These are phyloP conservation scores for Eulimnadia texana DNA, from an alignment of 1,140 invertebrate species.

Conservation along the genomic window DNA sequence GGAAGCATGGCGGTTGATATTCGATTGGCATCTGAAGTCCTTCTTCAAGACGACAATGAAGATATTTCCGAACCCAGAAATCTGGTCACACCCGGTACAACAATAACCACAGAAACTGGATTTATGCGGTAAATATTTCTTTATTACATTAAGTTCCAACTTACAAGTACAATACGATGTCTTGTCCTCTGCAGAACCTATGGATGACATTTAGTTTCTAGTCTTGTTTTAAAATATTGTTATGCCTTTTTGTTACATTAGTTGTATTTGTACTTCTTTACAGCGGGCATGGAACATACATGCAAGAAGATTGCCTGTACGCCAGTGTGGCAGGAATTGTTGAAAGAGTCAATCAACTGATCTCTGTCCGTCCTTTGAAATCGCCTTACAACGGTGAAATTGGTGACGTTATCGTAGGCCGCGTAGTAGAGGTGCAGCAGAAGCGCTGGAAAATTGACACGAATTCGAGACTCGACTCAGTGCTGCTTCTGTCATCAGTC, in stretches of 20 bases:
- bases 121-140: conserved; percentile 55
- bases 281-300: conserved; percentile 94
- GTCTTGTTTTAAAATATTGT: not conserved
- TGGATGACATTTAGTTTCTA: conserved; percentile 14
- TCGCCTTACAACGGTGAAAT: conserved; percentile 84
- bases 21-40: conserved; percentile 7
- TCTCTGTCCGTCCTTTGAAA: conserved; percentile 79
- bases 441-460: conserved; percentile 93
- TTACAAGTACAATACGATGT: conserved; percentile 2
- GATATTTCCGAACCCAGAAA: conserved; percentile 33
- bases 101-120: conserved; percentile 62
- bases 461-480: conserved; percentile 75
- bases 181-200: too few relatives aligned
- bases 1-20: conserved; percentile 6
- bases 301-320: conserved; percentile 57
- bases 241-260: not conserved
- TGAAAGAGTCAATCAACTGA: conserved; percentile 86
- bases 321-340: conserved; percentile 87
- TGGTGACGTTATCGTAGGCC: conserved; percentile 90
- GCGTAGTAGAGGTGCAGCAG: conserved; percentile 80
- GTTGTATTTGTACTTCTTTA: conserved; percentile 24
- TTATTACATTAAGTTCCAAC: not conserved
- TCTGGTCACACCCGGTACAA: conserved; percentile 72
- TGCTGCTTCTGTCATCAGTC: conserved; percentile 78
- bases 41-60: not conserved